phyloP scores from a whole-genome alignment of 1,140 invertebrate genomes.

The Nephotettix cincticeps region DNA sequence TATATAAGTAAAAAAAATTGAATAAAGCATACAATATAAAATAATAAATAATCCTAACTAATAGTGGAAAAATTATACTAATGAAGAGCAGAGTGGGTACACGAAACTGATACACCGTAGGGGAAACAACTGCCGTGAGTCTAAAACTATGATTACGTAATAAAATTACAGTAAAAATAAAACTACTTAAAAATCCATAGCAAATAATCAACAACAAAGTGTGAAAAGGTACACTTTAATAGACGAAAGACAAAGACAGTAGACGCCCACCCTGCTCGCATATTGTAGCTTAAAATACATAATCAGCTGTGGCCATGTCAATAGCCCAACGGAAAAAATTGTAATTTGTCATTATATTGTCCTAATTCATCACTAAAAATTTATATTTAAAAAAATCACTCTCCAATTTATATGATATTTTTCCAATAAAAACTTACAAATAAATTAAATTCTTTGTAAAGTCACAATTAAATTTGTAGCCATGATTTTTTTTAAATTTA shows the following conservation, averaged over 20 bases:
- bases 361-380: too few species aligned
- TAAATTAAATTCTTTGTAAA: too few species aligned
- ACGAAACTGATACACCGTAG: too few species aligned
- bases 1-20: conserved; percentile 6
- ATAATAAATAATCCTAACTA: conserved; percentile 8
- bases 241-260: conserved; percentile 1
- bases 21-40: neutral
- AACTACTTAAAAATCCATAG: neutral
- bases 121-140: too few species aligned
- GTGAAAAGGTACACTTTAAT: neutral
- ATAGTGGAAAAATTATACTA: neutral
- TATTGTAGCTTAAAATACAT: conserved; percentile 68
- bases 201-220: neutral
- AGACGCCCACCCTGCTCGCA: neutral
- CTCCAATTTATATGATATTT: too few species aligned
- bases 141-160: neutral
- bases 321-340: conserved; percentile 99
- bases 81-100: conserved; percentile 1
- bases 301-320: conserved; percentile 96
- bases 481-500: too few species aligned
- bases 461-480: too few species aligned
- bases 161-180: neutral
- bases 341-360: too few species aligned
- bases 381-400: too few species aligned
- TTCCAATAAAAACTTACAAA: too few species aligned